Base-by-base conservation (phyloP, 2,797 vertebrate species). In the Apogon talboti region DNA sequence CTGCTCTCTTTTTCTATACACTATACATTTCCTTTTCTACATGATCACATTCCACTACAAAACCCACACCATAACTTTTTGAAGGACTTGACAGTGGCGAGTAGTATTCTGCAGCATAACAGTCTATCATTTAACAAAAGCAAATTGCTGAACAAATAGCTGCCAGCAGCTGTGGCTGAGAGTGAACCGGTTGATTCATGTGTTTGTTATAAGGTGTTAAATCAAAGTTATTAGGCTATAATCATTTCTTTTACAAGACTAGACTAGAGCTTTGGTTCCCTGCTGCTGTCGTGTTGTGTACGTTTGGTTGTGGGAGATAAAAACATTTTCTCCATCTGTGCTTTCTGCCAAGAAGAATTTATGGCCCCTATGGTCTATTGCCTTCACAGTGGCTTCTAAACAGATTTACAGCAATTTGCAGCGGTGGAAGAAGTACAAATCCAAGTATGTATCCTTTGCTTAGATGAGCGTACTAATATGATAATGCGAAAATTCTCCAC, bases 181-280 rank as follows among this genome's bases (percentile, higher is more conserved):
- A 69, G 44, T 59, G 42, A 79, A 73, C 83, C 74, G 53, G 30
- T 49, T 55, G 74, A 86, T 87, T 85, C 71, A 86, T 89, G 70
- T 84, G 76, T 79, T 88, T 84, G 69, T 88, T 89, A 79, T 84
- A 76, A 87, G 70, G 63, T 79, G 66, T 82, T 86, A 78, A 85
- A 89, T 86, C 80, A 86, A 79, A 86, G 74, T 87, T 89, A 88
- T 86, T 79, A 76, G 71, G 62, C 68, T 74, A 54, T 89, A 88
- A 91, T 90, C 37, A 66, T 84, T 85, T 84, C 79, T 81, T 28
- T 28, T 28, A 84, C 66, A 81, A 79, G 79, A 74, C 24, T 11
- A 71, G 47, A 67, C 71, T 54, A 48, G 66, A 7, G 28, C 46
- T 71, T 73, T 19, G 59, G 21, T 79, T 78, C 33, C 58, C 45